phyloP scores from a whole-genome alignment of 2,113 vertebrate species.

The human (Homo sapiens) region GRCh38 chr7:103712501-103713000 shows the following conservation, averaged over 20 bases:
- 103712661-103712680: conserved; percentile 25
- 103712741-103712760: background rate
- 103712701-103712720: background rate
- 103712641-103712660: conserved; percentile 37
- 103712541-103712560: background rate
- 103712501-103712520: background rate
- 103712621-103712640: conserved; percentile 31
- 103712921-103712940: conserved; percentile 66
- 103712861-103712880: background rate
- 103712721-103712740: background rate
- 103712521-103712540: background rate
- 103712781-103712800: background rate
- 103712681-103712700: conserved; percentile 44
- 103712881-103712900: conserved; percentile 38
- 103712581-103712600: conserved; percentile 18
- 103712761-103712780: conserved; percentile 51
- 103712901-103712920: conserved; percentile 48
- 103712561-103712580: background rate
- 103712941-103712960: conserved; percentile 56
- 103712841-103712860: conserved; percentile 40
- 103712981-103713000: conserved; percentile 14
- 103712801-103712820: conserved; percentile 27
- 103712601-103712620: background rate
- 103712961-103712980: conserved; percentile 55
- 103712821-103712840: conserved; percentile 65